These are phyloP conservation scores for Autographa gamma DNA, from an alignment of 2,888 invertebrate species.

Conservation along the genomic window DNA sequence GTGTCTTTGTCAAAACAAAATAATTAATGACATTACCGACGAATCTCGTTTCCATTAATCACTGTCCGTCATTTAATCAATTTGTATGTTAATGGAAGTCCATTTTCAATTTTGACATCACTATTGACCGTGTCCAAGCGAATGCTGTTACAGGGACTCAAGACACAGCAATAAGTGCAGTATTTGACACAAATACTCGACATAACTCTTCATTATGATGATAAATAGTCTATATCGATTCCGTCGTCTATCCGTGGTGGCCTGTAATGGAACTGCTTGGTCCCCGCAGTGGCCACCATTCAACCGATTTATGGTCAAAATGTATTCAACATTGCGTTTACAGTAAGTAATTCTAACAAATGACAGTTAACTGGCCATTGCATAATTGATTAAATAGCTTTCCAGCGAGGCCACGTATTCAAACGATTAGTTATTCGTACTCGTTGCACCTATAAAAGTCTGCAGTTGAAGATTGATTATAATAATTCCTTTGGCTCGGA, in stretches of 20 bases:
- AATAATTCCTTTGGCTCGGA: slow-evolving; percentile 11
- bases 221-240: slow-evolving; percentile 73
- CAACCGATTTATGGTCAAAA: slow-evolving; percentile 70
- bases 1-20: not conserved
- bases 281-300: slow-evolving; percentile 64
- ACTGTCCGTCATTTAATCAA: slow-evolving; percentile 9
- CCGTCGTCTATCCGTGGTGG: slow-evolving; percentile 67
- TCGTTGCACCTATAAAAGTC: slow-evolving; percentile 35
- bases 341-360: slow-evolving; percentile 65
- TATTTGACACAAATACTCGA: slow-evolving; percentile 69
- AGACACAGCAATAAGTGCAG: slow-evolving; percentile 46
- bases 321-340: slow-evolving; percentile 56
- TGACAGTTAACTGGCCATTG: slow-evolving; percentile 58
- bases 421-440: slow-evolving; percentile 36
- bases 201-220: slow-evolving; percentile 76
- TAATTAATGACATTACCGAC: not conserved
- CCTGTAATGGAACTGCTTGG: slow-evolving; percentile 65
- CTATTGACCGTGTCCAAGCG: slow-evolving; percentile 24
- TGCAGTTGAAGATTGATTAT: slow-evolving; percentile 32
- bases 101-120: slow-evolving; percentile 31
- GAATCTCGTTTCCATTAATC: not conserved
- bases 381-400: slow-evolving; percentile 57
- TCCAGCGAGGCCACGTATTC: slow-evolving; percentile 33
- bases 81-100: slow-evolving; percentile 36
- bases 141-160: slow-evolving; percentile 35